These are phyloP conservation scores for Acanthisitta chloris DNA, from an alignment of 2,113 vertebrate species.

Conservation along the genomic window DNA sequence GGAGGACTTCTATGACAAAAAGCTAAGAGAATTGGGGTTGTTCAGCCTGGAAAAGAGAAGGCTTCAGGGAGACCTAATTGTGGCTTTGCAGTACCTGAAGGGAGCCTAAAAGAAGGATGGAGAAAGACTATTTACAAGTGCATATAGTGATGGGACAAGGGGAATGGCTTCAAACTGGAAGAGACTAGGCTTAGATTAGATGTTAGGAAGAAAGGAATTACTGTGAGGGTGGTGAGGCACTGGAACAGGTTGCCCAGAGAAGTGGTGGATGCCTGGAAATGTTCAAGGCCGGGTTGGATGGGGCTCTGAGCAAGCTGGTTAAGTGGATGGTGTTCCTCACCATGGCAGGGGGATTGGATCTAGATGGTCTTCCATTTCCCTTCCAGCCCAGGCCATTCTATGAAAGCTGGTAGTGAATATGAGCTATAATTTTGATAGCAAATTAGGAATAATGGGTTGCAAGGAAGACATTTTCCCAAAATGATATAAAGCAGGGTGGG, in stretches of 20 bases:
- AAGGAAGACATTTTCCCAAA: not conserved
- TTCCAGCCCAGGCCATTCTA: not conserved
- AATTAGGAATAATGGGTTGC: not conserved
- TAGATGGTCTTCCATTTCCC: not conserved
- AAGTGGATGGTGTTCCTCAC: not conserved
- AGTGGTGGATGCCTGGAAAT: not conserved
- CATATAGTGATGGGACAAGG: not conserved
- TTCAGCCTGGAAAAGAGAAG: not conserved
- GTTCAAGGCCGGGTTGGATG: not conserved
- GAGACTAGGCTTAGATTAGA: not conserved
- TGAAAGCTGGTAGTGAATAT: not conserved
- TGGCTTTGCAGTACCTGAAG: not conserved
- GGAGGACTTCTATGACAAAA: not conserved
- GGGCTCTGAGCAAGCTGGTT: not conserved
- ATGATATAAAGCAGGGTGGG: fast-evolving
- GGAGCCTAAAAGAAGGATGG: not conserved
- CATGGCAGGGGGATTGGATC: fast-evolving
- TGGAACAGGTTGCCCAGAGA: not conserved
- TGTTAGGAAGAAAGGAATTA: not conserved
- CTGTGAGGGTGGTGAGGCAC: not conserved
- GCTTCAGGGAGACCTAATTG: not conserved
- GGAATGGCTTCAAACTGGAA: not conserved
- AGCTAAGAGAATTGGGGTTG: not conserved
- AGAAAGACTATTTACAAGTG: not conserved
- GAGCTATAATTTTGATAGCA: not conserved